Conservation (phyloP, 2,888 invertebrate species). For the Drosophila nigricruria region DNA sequence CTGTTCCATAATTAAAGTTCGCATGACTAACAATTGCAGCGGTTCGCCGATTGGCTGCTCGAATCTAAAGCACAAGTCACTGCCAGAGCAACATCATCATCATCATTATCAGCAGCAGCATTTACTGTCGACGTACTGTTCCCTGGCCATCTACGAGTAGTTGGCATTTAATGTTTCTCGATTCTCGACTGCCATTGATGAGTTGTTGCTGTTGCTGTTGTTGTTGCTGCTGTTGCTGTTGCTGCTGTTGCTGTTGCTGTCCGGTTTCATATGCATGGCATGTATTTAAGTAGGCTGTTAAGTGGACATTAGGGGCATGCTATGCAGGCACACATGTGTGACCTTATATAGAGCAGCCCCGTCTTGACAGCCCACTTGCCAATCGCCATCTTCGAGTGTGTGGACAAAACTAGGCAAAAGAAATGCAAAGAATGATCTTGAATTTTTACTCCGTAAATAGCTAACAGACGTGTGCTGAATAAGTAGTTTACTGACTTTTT, state of each 20-base stretch:
- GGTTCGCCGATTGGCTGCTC: conserved; percentile 41
- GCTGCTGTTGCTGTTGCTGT: conserved; percentile 18
- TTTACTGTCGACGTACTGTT: conserved; percentile 36
- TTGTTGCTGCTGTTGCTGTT: conserved; percentile 13
- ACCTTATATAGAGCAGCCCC: conserved; percentile 72
- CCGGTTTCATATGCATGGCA: conserved; percentile 72
- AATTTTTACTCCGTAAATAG: conserved; percentile 31
- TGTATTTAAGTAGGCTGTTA: conserved; percentile 78
- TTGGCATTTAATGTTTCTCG: conserved; percentile 51
- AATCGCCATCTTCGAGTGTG: conserved; percentile 20
- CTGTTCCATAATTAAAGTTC: conserved; percentile 73
- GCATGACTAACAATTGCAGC: conserved; percentile 75
- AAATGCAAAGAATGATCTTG: conserved; percentile 54
- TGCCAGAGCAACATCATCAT: conserved; percentile 23
- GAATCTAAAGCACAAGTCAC: conserved; percentile 22
- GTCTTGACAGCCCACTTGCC: conserved; percentile 62
- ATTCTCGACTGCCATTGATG: conserved; percentile 57
- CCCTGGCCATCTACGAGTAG: conserved; percentile 37
- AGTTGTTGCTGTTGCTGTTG: conserved; percentile 32
- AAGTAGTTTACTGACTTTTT: conserved; percentile 5
- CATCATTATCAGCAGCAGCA: conserved; percentile 17
- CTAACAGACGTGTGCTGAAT: conserved; percentile 34
- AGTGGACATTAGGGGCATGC: conserved; percentile 79
- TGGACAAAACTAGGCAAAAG: conserved; percentile 17
- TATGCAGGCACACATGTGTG: conserved; percentile 62